phyloP scores from a whole-genome alignment of 2,888 invertebrate genomes.

The Cerastoderma edule region DNA sequence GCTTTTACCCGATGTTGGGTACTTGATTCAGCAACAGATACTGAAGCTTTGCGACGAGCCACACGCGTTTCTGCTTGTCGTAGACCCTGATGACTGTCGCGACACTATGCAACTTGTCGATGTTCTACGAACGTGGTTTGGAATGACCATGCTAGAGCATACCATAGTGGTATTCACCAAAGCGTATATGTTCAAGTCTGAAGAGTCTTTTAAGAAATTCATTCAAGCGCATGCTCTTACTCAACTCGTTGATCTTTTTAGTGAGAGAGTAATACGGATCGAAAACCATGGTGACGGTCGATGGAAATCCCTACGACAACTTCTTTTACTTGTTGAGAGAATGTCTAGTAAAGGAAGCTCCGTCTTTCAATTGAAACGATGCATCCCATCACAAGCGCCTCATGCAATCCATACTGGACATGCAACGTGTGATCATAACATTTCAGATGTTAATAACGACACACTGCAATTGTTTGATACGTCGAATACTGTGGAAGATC shows the following conservation, averaged over 20 bases:
- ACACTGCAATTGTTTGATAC: too few relatives aligned
- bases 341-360: neutral
- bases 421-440: too few relatives aligned
- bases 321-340: neutral
- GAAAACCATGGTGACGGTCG: slow-evolving; percentile 19
- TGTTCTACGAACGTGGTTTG: neutral
- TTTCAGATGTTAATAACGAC: too few relatives aligned
- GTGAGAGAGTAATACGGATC: neutral
- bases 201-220: neutral
- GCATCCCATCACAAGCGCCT: too few relatives aligned
- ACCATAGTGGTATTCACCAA: slow-evolving; percentile 4
- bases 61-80: slow-evolving; percentile 8
- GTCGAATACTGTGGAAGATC: too few relatives aligned
- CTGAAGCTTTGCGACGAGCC: neutral
- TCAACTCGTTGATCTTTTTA: too few relatives aligned
- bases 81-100: slow-evolving; percentile 1
- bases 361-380: too few relatives aligned
- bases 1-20: neutral
- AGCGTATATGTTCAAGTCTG: neutral
- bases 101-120: neutral
- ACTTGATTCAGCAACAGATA: neutral
- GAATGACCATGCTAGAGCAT: neutral
- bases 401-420: too few relatives aligned
- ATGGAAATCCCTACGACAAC: neutral
- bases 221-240: too few relatives aligned